Base-by-base conservation (phyloP, 2,113 vertebrate species). In the Calidris pygmaea region DNA sequence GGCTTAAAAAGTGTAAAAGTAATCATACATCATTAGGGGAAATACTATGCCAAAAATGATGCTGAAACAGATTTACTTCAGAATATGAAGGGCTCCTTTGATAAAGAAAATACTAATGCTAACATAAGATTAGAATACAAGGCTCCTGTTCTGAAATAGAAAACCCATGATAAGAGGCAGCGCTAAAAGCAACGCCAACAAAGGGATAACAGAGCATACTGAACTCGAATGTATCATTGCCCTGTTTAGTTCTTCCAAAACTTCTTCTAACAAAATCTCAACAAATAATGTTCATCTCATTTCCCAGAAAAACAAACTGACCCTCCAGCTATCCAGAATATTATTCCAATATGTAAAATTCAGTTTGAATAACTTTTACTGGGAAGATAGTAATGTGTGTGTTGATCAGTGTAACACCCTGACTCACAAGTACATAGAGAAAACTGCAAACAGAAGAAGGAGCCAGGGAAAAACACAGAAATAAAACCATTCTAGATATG, bases 71-170 rank as follows among this genome's bases (percentile, higher is more conserved):
- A 79, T 82, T 87, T 56, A 37, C 30, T 82, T 93, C 45, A 89
- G 62, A 73, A 95, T 72, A 82, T 39, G 81, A 93, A 95, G 37
- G 20, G 21, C 29, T 87, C 41, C 41, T 95, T 96, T 94, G 59
- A 83, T 73, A 87, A 87, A 90, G 18, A 87, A 94, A 92, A 89
- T 72, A 27, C 32, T 72, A 73, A 41, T 68, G 35, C 62, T 86
- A 76, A 56, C 50, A 15, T 79, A 52, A 89, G 84, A 73, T 75
- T 92, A 92, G 62, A 89, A 73, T 47, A 77, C 55, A 63, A 83
- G 6, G 55, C 79, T 93, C 37, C 73, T 85, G n/a, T 76, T 90
- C 66, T 93, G 92, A 92, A 94, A 91, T 41, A 79, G 81, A 93
- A 94, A 92, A 50, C 26, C 30, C 76, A 7, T 39, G 50, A 52